Evolutionary conservation across 2,113 vertebrate species (phyloP).

Genomic region (Elaphurus davidianus): DNA sequence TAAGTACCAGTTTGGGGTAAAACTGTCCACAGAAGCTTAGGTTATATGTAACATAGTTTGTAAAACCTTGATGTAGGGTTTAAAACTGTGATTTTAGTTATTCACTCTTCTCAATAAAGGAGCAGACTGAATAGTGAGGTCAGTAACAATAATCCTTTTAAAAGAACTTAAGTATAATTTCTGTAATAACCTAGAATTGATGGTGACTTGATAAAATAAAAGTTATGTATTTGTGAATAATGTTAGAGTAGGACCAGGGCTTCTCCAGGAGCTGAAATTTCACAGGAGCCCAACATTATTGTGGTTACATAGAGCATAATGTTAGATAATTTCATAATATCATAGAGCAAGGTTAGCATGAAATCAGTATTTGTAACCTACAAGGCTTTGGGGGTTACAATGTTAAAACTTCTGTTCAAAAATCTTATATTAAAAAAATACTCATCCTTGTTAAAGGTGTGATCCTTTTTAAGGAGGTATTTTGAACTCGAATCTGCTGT

Average conservation of each 20-base stretch:
- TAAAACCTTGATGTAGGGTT: constrained; percentile 22
- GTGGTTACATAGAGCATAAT: not conserved
- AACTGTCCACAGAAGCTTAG: not conserved
- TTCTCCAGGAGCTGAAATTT: constrained; percentile 29
- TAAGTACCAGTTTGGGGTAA: not conserved
- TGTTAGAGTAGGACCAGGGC: not conserved
- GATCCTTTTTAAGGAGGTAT: constrained; percentile 64
- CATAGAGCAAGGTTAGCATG: not conserved
- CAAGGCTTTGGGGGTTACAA: constrained; percentile 22
- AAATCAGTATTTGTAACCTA: constrained; percentile 27
- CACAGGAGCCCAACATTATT: not conserved
- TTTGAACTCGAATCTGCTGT: constrained; percentile 69
- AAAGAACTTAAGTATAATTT: constrained; percentile 49
- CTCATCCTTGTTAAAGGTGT: constrained; percentile 66
- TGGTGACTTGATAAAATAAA: constrained; percentile 14
- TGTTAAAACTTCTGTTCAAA: constrained; percentile 57
- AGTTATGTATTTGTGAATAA: constrained; percentile 33
- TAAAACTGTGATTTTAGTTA: constrained; percentile 25
- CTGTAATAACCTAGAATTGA: not conserved
- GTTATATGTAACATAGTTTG: constrained; percentile 13
- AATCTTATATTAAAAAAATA: constrained; percentile 52
- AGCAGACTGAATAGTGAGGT: constrained; percentile 5
- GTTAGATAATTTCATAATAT: not conserved
- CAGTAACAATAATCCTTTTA: constrained; percentile 25
- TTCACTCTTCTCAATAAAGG: constrained; percentile 21